phyloP scores from a whole-genome alignment of 2,113 vertebrate species.

The Panthera leo region DNA sequence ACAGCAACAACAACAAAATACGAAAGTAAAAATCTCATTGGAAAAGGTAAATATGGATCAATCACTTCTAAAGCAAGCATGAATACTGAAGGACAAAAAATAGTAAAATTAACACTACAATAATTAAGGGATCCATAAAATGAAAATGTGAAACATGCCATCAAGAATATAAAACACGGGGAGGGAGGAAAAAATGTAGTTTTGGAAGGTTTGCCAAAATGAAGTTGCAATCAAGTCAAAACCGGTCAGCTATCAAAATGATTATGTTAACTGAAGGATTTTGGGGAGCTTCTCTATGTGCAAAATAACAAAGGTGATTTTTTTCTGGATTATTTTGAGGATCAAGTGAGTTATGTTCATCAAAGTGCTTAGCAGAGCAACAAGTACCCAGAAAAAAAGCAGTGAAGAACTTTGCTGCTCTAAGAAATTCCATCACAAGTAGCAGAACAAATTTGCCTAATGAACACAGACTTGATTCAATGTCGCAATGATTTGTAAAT shows the following conservation, averaged over 20 bases:
- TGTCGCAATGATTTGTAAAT: not conserved
- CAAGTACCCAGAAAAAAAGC: not conserved
- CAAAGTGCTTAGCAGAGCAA: not conserved
- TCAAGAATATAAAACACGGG: not conserved
- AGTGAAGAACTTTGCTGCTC: not conserved
- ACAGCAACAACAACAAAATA: not conserved
- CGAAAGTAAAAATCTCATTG: not conserved
- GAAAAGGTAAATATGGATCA: not conserved
- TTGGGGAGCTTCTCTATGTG: not conserved
- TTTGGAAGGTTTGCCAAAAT: not conserved
- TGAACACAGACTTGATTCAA: not conserved
- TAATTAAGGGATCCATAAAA: not conserved
- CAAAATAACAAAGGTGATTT: not conserved
- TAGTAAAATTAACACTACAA: not conserved
- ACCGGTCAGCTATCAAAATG: not conserved
- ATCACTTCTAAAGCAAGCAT: not conserved
- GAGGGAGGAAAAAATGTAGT: not conserved
- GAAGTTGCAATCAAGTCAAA: not conserved
- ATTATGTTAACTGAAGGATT: not conserved
- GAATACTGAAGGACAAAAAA: not conserved
- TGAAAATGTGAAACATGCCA: not conserved
- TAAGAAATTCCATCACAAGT: not conserved
- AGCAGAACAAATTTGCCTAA: not conserved
- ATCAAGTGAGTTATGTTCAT: not conserved
- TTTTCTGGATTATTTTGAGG: not conserved